Conservation (phyloP, 2,888 invertebrate species). For the Stenoptilia bipunctidactyla region DNA sequence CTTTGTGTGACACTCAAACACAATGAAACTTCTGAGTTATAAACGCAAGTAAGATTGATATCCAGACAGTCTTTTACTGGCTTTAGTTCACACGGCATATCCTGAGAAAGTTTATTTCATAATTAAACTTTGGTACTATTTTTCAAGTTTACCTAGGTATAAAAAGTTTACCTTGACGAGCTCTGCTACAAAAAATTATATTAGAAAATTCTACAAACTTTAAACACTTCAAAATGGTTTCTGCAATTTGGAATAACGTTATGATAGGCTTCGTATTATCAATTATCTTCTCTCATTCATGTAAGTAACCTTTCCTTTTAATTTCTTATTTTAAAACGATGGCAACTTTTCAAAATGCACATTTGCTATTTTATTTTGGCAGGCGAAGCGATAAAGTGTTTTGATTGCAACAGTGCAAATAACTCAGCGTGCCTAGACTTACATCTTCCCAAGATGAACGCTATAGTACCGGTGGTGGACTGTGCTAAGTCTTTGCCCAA, state of each 20-base stretch:
- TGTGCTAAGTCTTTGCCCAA: conserved; percentile 32
- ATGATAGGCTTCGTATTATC: conserved; percentile 26
- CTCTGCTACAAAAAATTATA: too few species aligned
- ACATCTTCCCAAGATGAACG: conserved; percentile 66
- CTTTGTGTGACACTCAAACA: conserved; percentile 21
- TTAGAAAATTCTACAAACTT: too few species aligned
- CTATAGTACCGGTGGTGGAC: conserved; percentile 41
- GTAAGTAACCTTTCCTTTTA: conserved; percentile 24
- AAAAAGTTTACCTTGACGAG: too few species aligned
- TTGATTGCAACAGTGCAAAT: conserved; percentile 78
- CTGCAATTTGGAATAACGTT: conserved; percentile 15
- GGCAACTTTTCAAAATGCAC: background rate
- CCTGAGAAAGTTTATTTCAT: too few species aligned
- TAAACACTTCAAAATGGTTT: conserved; percentile 15
- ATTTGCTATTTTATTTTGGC: conserved; percentile 16
- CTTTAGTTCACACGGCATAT: conserved; percentile 20
- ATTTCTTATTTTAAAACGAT: background rate
- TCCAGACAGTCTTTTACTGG: conserved; percentile 26
- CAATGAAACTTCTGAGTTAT: conserved; percentile 30
- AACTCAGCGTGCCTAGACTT: conserved; percentile 74
- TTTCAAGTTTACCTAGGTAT: too few species aligned
- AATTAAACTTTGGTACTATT: too few species aligned
- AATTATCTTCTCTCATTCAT: conserved; percentile 26
- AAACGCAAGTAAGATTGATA: conserved; percentile 25
- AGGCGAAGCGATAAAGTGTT: conserved; percentile 74